Percentiles rank a stretch among this genome's conserved stretches.
Conservation (phyloP, 2,797 vertebrate genomes). For the Gila robusta region DNA sequence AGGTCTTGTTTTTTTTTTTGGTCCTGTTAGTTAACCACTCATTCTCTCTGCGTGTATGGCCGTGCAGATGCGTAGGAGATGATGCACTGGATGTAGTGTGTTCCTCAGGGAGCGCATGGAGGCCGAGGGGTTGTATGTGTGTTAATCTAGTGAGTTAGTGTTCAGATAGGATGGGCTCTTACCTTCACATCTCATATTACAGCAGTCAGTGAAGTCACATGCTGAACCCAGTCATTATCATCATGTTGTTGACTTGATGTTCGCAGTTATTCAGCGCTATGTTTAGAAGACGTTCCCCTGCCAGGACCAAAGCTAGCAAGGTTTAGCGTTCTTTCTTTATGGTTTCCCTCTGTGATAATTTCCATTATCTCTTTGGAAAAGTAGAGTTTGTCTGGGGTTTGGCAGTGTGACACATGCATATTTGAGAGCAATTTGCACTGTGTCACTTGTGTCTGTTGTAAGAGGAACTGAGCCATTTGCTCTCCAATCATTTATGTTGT, state of each 20-base stretch:
- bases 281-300: slow-evolving; percentile 13
- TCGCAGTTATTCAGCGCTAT: background rate
- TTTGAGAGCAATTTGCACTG: slow-evolving; percentile 37
- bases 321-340: slow-evolving; percentile 7
- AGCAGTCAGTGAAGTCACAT: slow-evolving; percentile 30
- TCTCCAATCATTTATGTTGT: slow-evolving; percentile 47
- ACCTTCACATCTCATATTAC: slow-evolving; percentile 20
- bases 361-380: slow-evolving; percentile 16
- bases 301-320: background rate
- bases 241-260: slow-evolving; percentile 33
- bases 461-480: slow-evolving; percentile 26
- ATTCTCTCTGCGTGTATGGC: background rate
- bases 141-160: slow-evolving; percentile 29
- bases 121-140: slow-evolving; percentile 30
- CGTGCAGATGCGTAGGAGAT: slow-evolving; percentile 21
- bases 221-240: slow-evolving; percentile 26
- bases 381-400: slow-evolving; percentile 37
- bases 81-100: slow-evolving; percentile 10
- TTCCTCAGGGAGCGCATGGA: slow-evolving; percentile 21
- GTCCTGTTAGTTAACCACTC: slow-evolving; percentile 5
- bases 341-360: slow-evolving; percentile 21
- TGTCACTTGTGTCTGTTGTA: slow-evolving; percentile 39
- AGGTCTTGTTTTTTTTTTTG: background rate
- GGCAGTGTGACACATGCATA: slow-evolving; percentile 25
- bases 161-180: slow-evolving; percentile 15